phyloP scores from a whole-genome alignment of 2,113 vertebrate genomes.

The Gopherus flavomarginatus region DNA sequence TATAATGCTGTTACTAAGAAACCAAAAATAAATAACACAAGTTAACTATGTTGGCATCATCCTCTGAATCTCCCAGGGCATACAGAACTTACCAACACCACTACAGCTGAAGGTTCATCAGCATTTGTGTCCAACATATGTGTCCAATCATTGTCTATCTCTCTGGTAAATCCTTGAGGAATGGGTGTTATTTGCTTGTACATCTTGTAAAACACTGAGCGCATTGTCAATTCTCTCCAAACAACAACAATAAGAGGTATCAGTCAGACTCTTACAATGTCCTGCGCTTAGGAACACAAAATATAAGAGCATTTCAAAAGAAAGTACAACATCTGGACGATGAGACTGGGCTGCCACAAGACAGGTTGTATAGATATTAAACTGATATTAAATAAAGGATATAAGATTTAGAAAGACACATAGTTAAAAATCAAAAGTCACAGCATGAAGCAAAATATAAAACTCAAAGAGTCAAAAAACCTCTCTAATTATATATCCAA shows the following conservation, averaged over 20 bases:
- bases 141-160: neutral
- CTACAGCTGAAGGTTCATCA: neutral
- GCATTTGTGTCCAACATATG: fast-evolving
- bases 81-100: neutral
- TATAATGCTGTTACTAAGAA: neutral
- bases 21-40: neutral
- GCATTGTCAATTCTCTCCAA: neutral
- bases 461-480: neutral
- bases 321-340: neutral
- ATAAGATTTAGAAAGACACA: neutral
- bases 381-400: neutral
- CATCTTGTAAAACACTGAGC: neutral
- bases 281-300: neutral
- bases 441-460: neutral
- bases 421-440: neutral
- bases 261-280: neutral
- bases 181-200: neutral
- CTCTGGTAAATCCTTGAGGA: neutral
- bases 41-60: neutral
- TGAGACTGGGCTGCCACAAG: fast-evolving
- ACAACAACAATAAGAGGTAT: neutral
- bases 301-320: neutral
- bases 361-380: neutral
- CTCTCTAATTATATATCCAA: neutral
- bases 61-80: neutral